phyloP scores from a whole-genome alignment of 2,113 vertebrate genomes.

The Vimba vimba region DNA sequence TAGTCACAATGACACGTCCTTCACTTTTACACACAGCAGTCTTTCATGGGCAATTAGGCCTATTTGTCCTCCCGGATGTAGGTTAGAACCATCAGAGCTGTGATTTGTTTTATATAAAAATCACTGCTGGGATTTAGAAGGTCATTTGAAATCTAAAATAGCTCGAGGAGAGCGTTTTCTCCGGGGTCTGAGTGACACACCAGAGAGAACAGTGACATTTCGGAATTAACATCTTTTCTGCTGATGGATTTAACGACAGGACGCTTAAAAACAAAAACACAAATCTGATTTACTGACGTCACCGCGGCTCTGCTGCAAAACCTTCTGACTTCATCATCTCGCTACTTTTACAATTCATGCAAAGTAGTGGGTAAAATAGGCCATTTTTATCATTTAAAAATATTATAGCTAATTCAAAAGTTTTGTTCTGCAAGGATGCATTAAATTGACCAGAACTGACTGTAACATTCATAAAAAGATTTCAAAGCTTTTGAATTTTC shows the following conservation, averaged over 20 bases:
- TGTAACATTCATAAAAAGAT: neutral
- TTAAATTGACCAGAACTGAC: neutral
- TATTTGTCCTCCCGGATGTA: conserved; percentile 40
- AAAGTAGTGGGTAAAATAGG: too few species aligned
- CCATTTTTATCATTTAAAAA: too few species aligned
- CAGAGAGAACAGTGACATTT: conserved; percentile 23
- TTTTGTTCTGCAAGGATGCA: neutral
- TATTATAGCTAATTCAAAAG: neutral
- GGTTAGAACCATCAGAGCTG: conserved; percentile 50
- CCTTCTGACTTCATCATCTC: neutral
- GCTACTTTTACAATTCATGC: too few species aligned
- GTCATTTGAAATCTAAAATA: conserved; percentile 46
- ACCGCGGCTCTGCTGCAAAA: neutral
- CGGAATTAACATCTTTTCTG: neutral
- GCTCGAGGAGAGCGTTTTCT: conserved; percentile 8
- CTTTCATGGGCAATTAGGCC: conserved; percentile 45
- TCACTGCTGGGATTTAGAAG: conserved; percentile 54
- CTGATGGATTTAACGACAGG: conserved; percentile 8
- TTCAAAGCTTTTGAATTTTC: neutral
- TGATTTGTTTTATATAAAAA: conserved; percentile 45
- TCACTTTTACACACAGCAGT: conserved; percentile 48
- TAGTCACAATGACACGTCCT: conserved; percentile 60
- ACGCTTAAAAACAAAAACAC: neutral
- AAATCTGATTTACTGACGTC: neutral
- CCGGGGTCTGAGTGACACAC: neutral